Percentiles rank a stretch among this genome's conserved stretches.
These are phyloP conservation scores for Hemibates koningsi DNA, from an alignment of 2,113 vertebrate genomes.

Conservation along the genomic window DNA sequence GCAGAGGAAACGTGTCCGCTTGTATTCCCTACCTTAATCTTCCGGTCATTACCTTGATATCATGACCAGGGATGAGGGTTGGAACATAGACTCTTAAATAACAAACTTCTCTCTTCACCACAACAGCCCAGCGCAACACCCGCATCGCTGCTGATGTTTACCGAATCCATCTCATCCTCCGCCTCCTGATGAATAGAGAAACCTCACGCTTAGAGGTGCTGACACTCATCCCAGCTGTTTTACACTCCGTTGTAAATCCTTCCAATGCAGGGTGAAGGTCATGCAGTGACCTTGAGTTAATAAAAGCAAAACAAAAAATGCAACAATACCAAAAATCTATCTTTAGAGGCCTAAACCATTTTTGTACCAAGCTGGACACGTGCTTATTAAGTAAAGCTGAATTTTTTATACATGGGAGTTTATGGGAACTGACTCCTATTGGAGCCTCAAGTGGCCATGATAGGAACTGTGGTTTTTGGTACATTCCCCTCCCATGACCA, in stretches of 20 bases:
- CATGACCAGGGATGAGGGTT: not conserved
- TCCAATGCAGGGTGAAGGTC: not conserved
- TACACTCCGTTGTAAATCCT: not conserved
- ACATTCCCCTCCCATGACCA: not conserved
- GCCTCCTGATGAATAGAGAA: not conserved
- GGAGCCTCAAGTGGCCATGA: not conserved
- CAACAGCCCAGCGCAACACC: not conserved
- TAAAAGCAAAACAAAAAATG: not conserved
- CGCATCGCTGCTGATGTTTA: not conserved
- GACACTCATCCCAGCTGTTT: not conserved
- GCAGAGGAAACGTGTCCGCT: not conserved
- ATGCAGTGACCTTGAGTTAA: not conserved
- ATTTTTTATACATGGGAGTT: not conserved
- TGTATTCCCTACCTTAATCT: not conserved
- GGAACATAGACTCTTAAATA: not conserved
- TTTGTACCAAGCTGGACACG: not conserved
- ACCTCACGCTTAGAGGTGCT: not conserved
- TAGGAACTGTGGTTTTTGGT: not conserved
- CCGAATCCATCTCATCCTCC: not conserved
- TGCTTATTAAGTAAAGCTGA: not conserved
- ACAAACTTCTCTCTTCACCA: not conserved
- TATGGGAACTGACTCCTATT: not conserved
- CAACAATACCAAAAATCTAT: not conserved
- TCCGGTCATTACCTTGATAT: fast-evolving
- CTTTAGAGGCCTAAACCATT: not conserved